Conservation (phyloP, 2,113 vertebrate genomes). For the Pollachius pollachius region DNA sequence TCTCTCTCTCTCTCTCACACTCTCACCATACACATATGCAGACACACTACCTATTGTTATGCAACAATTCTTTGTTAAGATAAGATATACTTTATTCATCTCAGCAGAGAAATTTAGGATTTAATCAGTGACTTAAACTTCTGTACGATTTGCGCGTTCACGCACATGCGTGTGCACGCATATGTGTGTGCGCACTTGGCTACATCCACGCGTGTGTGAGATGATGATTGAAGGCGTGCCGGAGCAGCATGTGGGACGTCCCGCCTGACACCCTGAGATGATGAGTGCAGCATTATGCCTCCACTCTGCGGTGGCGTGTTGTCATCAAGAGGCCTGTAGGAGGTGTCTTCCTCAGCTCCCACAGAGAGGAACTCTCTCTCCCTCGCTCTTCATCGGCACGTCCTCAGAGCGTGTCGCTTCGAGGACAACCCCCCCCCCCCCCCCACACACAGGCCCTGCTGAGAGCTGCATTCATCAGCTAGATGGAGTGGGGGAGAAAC, state of each 20-base stretch:
- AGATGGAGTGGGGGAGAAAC: constrained; percentile 26
- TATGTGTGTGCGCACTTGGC: background rate
- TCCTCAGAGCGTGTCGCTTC: constrained; percentile 17
- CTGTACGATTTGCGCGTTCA: background rate
- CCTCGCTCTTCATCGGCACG: constrained; percentile 1
- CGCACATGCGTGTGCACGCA: background rate
- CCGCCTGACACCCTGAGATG: constrained; percentile 1
- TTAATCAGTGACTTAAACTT: constrained; percentile 18
- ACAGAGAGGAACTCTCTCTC: no score
- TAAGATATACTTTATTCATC: no score
- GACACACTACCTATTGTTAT: no score
- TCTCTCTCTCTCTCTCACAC: background rate
- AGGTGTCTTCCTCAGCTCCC: no score
- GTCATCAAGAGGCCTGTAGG: no score
- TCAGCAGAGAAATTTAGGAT: no score
- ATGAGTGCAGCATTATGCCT: constrained; percentile 18
- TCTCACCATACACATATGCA: background rate
- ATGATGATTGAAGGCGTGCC: constrained; percentile 34
- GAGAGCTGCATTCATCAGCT: constrained; percentile 28
- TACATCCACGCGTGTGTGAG: background rate
- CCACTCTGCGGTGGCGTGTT: no score
- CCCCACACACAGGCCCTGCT: no score
- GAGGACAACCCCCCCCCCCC: constrained; percentile 29
- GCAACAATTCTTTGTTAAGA: no score
- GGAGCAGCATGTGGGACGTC: constrained; percentile 34